Percentiles rank a stretch among this genome's conserved stretches.
phyloP scores from a whole-genome alignment of 64 coral and sea anemone species.

The Montipora sp. region DNA sequence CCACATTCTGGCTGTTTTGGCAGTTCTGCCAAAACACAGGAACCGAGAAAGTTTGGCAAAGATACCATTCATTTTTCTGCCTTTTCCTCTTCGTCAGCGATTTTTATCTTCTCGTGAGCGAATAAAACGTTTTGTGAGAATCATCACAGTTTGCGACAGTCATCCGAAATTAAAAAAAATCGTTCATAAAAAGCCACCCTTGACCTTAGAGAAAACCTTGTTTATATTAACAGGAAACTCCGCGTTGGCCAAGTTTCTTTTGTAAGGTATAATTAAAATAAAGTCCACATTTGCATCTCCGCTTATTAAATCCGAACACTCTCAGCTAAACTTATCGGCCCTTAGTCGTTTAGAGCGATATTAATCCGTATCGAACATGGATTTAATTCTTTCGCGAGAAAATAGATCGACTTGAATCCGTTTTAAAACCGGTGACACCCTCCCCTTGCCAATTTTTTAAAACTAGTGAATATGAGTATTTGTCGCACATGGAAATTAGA shows the following conservation, averaged over 20 bases:
- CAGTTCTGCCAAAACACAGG: conserved; percentile 26
- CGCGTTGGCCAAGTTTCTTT: conserved; percentile 51
- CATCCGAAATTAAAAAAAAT: background rate
- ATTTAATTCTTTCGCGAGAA: background rate
- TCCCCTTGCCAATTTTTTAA: background rate
- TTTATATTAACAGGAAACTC: conserved; percentile 57
- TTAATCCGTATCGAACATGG: background rate
- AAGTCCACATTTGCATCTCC: conserved; percentile 26
- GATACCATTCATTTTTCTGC: background rate
- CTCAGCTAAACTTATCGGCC: conserved; percentile 1
- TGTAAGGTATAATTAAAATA: conserved; percentile 56
- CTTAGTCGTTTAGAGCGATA: background rate
- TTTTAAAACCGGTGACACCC: background rate
- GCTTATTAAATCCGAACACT: conserved; percentile 50
- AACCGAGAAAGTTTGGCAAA: background rate
- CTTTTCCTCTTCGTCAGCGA: background rate
- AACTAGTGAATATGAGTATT: conserved; percentile 31
- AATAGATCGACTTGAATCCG: background rate
- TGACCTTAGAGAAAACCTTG: conserved; percentile 38
- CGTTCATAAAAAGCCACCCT: conserved; percentile 19
- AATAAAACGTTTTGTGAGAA: background rate
- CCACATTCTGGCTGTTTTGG: conserved; percentile 34
- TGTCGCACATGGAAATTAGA: conserved; percentile 29
- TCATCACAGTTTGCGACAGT: background rate
- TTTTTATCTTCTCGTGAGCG: background rate